Conservation (phyloP, 1,140 invertebrate species). For the Venustaconcha ellipsiformis region DNA sequence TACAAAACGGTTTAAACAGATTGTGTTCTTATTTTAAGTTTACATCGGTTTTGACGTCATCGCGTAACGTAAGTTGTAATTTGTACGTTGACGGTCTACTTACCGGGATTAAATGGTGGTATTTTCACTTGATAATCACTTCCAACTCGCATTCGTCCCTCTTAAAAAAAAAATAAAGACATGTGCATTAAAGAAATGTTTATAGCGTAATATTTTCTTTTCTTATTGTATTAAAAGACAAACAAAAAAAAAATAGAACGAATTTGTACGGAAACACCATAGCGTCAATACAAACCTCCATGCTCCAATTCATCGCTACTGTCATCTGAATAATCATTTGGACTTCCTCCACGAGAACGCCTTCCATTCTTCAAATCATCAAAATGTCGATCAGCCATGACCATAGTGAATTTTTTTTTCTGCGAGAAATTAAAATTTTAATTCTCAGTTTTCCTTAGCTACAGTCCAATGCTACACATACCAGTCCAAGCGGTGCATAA, state of each 20-base stretch:
- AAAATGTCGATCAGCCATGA: constrained; percentile 85
- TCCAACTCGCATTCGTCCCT: constrained; percentile 94
- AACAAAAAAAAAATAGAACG: neutral
- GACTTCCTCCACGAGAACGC: constrained; percentile 87
- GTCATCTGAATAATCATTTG: constrained; percentile 80
- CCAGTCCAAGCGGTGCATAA: too few relatives aligned
- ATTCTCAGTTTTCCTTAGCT: too few relatives aligned
- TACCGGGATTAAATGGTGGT: constrained; percentile 80
- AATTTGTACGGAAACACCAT: neutral
- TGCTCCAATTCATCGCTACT: constrained; percentile 58
- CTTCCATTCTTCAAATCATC: constrained; percentile 86
- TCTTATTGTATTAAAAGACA: neutral
- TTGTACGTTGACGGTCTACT: constrained; percentile 20
- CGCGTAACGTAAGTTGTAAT: neutral
- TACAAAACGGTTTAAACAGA: neutral
- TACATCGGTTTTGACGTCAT: neutral
- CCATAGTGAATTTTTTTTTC: constrained; percentile 73
- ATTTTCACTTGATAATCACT: constrained; percentile 93
- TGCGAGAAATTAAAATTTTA: too few relatives aligned
- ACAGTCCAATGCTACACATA: too few relatives aligned
- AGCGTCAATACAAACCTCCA: constrained; percentile 13
- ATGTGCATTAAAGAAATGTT: neutral
- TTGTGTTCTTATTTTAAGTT: neutral
- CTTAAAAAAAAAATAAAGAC: constrained; percentile 75
- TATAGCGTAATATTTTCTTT: neutral